phyloP scores from a whole-genome alignment of 2,888 invertebrate genomes.

The Oscheius onirici region DNA sequence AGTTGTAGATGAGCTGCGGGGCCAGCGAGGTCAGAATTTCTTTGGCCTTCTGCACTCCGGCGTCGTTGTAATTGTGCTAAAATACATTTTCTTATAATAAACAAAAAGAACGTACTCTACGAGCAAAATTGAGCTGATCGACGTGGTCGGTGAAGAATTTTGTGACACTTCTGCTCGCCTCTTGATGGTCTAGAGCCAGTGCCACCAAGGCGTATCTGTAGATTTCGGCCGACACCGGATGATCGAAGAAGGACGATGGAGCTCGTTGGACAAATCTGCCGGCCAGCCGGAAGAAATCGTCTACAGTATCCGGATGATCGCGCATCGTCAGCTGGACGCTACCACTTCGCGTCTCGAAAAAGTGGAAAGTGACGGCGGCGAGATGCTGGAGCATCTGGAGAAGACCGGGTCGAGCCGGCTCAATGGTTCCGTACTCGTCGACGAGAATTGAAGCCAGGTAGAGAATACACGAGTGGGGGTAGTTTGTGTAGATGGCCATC shows the following conservation, averaged over 20 bases:
- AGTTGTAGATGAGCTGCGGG: neutral
- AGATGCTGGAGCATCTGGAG: constrained; percentile 80
- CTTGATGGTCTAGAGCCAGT: constrained; percentile 80
- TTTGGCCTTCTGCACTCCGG: neutral
- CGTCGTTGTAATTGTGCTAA: neutral
- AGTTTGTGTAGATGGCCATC: constrained; percentile 80
- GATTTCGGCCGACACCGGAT: constrained; percentile 81
- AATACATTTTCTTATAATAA: constrained; percentile 1
- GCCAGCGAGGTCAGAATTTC: neutral
- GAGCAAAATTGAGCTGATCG: constrained; percentile 75
- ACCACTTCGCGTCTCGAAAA: constrained; percentile 12
- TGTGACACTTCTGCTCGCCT: constrained; percentile 80
- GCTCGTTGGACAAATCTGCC: constrained; percentile 85
- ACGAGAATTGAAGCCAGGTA: constrained; percentile 83
- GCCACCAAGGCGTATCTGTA: constrained; percentile 86
- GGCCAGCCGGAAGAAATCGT: constrained; percentile 90
- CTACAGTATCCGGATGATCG: constrained; percentile 96
- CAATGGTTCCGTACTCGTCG: constrained; percentile 84
- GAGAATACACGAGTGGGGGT: constrained; percentile 86
- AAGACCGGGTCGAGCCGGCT: constrained; percentile 82
- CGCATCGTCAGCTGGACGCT: constrained; percentile 80
- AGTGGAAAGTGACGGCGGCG: constrained; percentile 37
- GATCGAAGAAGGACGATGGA: constrained; percentile 84
- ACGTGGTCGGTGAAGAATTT: constrained; percentile 90
- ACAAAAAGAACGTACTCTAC: constrained; percentile 38